These are phyloP conservation scores for Hipparchia semele DNA, from an alignment of 2,888 invertebrate genomes.

Conservation along the genomic window DNA sequence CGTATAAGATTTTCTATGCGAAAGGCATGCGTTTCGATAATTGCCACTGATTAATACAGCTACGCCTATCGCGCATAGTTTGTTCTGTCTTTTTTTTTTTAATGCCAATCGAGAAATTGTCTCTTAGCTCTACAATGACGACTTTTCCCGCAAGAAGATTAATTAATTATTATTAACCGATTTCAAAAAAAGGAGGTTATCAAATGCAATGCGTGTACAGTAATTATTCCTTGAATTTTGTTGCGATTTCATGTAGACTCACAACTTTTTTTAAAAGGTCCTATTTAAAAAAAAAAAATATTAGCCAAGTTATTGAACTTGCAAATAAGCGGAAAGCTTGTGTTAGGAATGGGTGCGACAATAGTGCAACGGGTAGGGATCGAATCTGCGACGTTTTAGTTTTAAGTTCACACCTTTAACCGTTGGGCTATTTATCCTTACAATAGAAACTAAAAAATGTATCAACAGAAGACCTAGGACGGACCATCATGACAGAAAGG, in stretches of 20 bases:
- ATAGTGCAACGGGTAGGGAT: no score
- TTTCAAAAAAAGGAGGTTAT: no score
- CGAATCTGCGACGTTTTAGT: no score
- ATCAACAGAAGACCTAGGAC: slow-evolving; percentile 74
- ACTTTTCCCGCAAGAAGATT: no score
- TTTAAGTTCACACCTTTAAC: no score
- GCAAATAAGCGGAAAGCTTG: no score
- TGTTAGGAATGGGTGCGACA: no score
- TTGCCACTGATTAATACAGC: slow-evolving; percentile 5
- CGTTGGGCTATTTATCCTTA: neutral
- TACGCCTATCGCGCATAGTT: neutral
- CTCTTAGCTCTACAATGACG: neutral
- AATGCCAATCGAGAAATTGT: neutral
- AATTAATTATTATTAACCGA: no score
- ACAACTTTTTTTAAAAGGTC: neutral
- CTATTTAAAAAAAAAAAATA: neutral
- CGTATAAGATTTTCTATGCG: neutral
- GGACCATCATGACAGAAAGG: slow-evolving; percentile 55
- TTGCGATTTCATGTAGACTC: neutral
- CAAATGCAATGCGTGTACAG: no score
- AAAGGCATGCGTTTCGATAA: slow-evolving; percentile 11
- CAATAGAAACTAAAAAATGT: slow-evolving; percentile 38
- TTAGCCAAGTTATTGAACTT: no score
- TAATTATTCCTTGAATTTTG: neutral
- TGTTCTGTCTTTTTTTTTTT: slow-evolving; percentile 4